These are phyloP conservation scores for Cacatua alba DNA, from an alignment of 2,113 vertebrate genomes.

Conservation along the genomic window DNA sequence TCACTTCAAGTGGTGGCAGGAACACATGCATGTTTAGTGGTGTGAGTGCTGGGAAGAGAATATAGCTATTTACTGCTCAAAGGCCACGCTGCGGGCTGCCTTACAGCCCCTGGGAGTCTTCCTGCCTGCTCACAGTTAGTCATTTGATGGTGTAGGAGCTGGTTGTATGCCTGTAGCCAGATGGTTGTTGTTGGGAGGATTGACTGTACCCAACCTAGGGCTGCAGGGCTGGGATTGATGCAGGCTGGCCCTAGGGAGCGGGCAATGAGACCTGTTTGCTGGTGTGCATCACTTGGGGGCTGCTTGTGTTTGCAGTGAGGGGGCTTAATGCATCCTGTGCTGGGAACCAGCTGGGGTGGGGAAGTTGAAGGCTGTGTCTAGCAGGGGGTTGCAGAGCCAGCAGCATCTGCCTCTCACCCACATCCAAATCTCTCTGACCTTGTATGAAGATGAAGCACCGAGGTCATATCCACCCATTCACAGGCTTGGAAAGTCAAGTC, in stretches of 20 bases:
- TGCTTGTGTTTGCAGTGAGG: not conserved
- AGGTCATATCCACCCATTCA: not conserved
- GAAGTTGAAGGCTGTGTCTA: not conserved
- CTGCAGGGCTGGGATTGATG: not conserved
- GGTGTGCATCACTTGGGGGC: rapidly evolving
- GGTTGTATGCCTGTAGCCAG: not conserved
- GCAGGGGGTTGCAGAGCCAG: not conserved
- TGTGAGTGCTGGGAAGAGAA: constrained; percentile 46
- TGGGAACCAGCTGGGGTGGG: not conserved
- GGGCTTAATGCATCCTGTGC: not conserved
- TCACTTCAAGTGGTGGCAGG: not conserved
- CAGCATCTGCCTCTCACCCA: rapidly evolving
- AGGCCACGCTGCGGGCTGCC: not conserved
- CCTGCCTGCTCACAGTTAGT: not conserved
- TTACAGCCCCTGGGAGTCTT: not conserved
- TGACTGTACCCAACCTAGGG: not conserved
- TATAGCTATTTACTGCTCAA: constrained; percentile 19
- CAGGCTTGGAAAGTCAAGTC: not conserved
- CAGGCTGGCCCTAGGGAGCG: rapidly evolving
- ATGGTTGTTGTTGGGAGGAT: not conserved
- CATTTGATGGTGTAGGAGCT: not conserved
- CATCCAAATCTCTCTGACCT: not conserved
- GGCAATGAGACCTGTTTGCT: rapidly evolving
- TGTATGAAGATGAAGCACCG: not conserved
- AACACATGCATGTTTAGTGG: constrained; percentile 26